A percentile compares a stretch with the other conserved stretches of the same genome.
Evolutionary conservation across 2,113 vertebrate species (phyloP).

Genomic region (Nothobranchius furzeri): DNA sequence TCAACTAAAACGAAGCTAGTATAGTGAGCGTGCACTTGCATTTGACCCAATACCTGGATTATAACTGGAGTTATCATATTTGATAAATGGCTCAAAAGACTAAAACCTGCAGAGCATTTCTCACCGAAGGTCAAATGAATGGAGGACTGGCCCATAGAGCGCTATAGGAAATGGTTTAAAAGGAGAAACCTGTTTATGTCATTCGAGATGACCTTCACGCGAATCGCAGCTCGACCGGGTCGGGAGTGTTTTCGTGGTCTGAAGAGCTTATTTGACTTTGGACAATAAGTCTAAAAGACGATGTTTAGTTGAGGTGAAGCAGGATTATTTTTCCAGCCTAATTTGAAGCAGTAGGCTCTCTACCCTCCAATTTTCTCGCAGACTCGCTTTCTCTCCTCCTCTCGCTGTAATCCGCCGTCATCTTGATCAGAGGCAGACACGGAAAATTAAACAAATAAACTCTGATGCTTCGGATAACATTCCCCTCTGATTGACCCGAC

Average conservation of each 20-base stretch:
- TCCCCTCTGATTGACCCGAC: constrained; percentile 74
- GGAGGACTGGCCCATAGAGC: too few species aligned
- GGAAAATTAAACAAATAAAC: constrained; percentile 82
- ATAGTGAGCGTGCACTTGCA: too few species aligned
- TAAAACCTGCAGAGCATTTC: too few species aligned
- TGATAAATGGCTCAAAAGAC: not conserved
- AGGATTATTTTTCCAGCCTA: constrained; percentile 81
- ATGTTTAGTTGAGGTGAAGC: constrained; percentile 68
- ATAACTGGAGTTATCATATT: too few species aligned
- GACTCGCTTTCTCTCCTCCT: constrained; percentile 31
- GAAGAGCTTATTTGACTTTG: constrained; percentile 78
- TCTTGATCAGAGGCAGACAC: constrained; percentile 72
- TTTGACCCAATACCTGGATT: too few species aligned
- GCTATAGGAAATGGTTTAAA: constrained; percentile 1
- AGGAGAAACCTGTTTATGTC: constrained; percentile 34
- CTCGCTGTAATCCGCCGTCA: constrained; percentile 62
- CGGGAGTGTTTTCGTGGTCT: constrained; percentile 60
- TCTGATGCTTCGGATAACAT: constrained; percentile 75
- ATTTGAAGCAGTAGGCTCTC: constrained; percentile 77
- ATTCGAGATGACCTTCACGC: constrained; percentile 57
- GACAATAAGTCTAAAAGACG: constrained; percentile 70
- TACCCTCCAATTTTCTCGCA: constrained; percentile 30
- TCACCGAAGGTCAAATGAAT: constrained; percentile 27
- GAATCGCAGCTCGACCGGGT: constrained; percentile 48
- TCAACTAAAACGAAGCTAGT: too few species aligned